A percentile compares a stretch with the other conserved stretches of the same genome.
Evolutionary conservation across 2,113 vertebrate genomes (phyloP).

Genomic region (Penelope pileata): DNA sequence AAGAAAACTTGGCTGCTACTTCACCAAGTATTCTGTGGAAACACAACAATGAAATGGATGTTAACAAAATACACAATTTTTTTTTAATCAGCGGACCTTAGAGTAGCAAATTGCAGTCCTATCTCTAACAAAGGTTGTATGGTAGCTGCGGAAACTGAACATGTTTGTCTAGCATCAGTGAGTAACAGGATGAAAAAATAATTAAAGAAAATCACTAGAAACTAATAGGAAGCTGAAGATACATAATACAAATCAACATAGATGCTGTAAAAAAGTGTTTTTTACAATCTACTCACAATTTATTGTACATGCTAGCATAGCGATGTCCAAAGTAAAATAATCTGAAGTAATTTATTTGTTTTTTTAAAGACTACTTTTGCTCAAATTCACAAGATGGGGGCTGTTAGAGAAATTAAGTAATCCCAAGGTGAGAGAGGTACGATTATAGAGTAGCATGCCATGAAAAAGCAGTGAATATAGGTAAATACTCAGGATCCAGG

Average conservation of each 20-base stretch:
- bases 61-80: background rate
- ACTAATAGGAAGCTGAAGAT: background rate
- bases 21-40: background rate
- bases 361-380: background rate
- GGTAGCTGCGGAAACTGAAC: background rate
- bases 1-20: background rate
- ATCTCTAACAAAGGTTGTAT: background rate
- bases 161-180: background rate
- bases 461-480: background rate
- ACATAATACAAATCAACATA: background rate
- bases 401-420: background rate
- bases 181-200: background rate
- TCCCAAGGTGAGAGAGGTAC: background rate
- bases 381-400: background rate
- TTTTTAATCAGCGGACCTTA: background rate
- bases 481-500: background rate
- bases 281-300: background rate
- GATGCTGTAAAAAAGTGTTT: background rate
- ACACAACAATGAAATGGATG: background rate
- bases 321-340: background rate
- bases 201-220: conserved; percentile 12
- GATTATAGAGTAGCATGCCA: background rate
- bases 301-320: background rate
- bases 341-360: background rate
- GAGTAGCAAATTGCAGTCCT: background rate